Evolutionary conservation across 2,797 vertebrate genomes (phyloP).

Genomic region (Cossypha dichroa): DNA sequence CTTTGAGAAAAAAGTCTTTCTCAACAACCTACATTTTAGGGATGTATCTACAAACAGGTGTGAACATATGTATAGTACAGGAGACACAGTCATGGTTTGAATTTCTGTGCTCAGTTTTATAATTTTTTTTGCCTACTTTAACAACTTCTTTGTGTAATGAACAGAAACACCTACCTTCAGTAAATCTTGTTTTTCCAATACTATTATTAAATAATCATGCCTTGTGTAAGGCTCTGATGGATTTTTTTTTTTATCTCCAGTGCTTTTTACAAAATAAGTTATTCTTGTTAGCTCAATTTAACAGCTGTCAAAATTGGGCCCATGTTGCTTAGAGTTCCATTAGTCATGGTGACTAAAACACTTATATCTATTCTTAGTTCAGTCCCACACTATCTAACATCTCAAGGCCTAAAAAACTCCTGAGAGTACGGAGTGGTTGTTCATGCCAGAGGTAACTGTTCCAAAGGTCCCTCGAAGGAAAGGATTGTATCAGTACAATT

Average conservation of each 20-base stretch:
- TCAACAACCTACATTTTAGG: neutral
- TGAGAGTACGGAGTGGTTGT: neutral
- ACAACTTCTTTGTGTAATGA: neutral
- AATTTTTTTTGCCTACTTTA: neutral
- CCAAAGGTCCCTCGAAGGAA: neutral
- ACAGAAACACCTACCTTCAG: neutral
- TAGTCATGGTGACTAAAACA: neutral
- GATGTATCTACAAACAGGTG: neutral
- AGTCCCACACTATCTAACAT: neutral
- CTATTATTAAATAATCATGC: neutral
- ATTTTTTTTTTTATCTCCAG: neutral
- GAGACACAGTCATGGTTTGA: neutral
- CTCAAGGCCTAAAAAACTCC: neutral
- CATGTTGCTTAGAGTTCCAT: neutral
- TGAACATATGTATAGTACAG: neutral
- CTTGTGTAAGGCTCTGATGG: rapidly evolving
- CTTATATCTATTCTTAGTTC: neutral
- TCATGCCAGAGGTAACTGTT: neutral
- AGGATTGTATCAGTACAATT: neutral
- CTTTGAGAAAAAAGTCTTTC: neutral
- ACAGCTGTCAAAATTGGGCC: neutral
- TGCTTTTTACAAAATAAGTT: neutral
- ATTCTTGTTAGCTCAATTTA: neutral
- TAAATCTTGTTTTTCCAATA: neutral
- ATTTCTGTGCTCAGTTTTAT: neutral